Percentiles rank a stretch among this genome's conserved stretches.
Conservation (phyloP, 2,797 vertebrate genomes). For the Chlorospingus flavigularis region DNA sequence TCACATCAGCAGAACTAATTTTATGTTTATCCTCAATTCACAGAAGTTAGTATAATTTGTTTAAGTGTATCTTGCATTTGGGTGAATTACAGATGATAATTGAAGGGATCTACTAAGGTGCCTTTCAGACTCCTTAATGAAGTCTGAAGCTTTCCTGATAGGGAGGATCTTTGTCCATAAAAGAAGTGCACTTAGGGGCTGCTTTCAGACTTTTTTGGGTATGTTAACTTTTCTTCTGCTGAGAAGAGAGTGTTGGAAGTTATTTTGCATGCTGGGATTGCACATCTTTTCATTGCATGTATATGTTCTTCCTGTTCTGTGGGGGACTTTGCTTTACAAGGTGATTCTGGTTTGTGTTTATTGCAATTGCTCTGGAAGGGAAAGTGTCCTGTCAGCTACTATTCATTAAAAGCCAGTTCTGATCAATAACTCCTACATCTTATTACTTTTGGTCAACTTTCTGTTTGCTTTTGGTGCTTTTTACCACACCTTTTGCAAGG, state of each 20-base stretch:
- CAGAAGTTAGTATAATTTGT: background rate
- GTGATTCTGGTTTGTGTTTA: background rate
- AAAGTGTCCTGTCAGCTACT: background rate
- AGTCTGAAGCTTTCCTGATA: background rate
- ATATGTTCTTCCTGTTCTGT: background rate
- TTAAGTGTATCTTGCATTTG: background rate
- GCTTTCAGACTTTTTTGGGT: background rate
- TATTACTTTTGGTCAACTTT: background rate
- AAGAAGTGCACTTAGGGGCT: background rate
- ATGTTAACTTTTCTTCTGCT: background rate
- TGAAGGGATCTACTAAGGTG: background rate
- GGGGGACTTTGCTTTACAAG: background rate
- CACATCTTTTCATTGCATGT: accelerated
- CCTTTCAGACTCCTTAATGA: background rate
- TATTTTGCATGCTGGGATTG: background rate
- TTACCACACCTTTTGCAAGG: background rate
- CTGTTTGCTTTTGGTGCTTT: background rate
- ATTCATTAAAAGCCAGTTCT: background rate
- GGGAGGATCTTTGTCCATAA: background rate
- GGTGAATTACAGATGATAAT: background rate
- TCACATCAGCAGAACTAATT: background rate
- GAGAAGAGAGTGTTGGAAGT: background rate
- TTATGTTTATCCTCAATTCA: background rate
- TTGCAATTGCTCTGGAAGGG: background rate
- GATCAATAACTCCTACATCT: accelerated